A percentile compares a stretch with the other conserved stretches of the same genome.
Evolutionary conservation across 1,140 invertebrate genomes (phyloP).

Genomic region (Danaus plexippus): DNA sequence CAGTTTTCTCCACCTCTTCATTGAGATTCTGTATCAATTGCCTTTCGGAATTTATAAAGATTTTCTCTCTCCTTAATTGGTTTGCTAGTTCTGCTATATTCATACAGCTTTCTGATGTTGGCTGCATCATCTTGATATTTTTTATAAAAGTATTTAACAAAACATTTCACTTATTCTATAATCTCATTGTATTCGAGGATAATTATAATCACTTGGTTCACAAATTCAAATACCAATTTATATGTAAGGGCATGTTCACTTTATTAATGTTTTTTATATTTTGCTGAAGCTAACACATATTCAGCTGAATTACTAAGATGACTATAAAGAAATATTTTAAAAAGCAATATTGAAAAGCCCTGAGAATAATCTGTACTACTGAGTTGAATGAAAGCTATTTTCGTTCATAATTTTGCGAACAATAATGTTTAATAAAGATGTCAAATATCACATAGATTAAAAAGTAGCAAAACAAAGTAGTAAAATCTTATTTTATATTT

Average conservation of each 20-base stretch:
- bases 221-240: slow-evolving; percentile 10
- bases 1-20: slow-evolving; percentile 61
- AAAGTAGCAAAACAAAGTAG: neutral
- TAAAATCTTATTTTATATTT: slow-evolving; percentile 8
- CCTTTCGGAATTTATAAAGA: slow-evolving; percentile 66
- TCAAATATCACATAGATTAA: slow-evolving; percentile 9
- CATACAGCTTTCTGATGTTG: slow-evolving; percentile 61
- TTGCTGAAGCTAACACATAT: too few relatives aligned
- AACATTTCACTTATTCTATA: slow-evolving; percentile 29
- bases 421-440: slow-evolving; percentile 13
- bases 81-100: slow-evolving; percentile 66
- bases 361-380: too few relatives aligned
- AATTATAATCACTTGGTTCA: slow-evolving; percentile 26
- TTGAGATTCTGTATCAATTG: slow-evolving; percentile 65
- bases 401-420: slow-evolving; percentile 23
- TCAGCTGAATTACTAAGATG: too few relatives aligned
- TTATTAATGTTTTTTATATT: too few relatives aligned
- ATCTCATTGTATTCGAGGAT: too few relatives aligned
- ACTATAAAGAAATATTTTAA: too few relatives aligned
- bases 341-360: too few relatives aligned
- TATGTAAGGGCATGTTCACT: too few relatives aligned
- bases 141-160: slow-evolving; percentile 29
- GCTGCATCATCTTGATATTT: slow-evolving; percentile 59
- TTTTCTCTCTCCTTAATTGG: slow-evolving; percentile 62
- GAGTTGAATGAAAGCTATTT: slow-evolving; percentile 32